Conservation (phyloP, 2,113 vertebrate species). For the Hemicordylus capensis region DNA sequence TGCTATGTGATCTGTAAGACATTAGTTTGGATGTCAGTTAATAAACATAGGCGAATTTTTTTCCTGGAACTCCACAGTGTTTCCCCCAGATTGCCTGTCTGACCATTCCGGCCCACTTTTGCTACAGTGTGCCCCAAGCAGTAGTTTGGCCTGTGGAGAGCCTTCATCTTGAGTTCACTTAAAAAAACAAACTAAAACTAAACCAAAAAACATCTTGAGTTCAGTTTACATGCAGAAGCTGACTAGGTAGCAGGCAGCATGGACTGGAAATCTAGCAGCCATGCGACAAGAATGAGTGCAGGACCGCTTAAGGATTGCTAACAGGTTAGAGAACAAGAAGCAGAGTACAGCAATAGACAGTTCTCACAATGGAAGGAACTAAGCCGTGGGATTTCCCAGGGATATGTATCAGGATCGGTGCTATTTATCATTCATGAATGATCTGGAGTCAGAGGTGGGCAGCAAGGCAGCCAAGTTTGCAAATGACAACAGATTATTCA, state of each 20-base stretch:
- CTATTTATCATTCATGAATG: background rate
- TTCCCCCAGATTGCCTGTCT: no score
- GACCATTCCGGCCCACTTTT: background rate
- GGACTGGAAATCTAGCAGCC: background rate
- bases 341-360: background rate
- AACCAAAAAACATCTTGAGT: no score
- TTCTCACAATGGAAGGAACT: background rate
- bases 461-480: background rate
- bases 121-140: background rate
- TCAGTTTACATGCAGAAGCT: background rate
- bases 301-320: background rate
- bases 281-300: background rate
- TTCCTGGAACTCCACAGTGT: background rate
- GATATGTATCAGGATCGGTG: background rate
- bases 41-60: no score
- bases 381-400: no score
- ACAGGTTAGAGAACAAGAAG: background rate
- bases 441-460: background rate
- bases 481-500: background rate
- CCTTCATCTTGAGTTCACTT: background rate
- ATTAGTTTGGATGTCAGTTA: no score
- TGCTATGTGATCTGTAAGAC: no score
- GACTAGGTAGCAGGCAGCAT: background rate
- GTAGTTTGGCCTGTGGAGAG: background rate
- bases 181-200: no score